Evolutionary conservation across 2,888 invertebrate species (phyloP).

Genomic region (Chironomus tentans): DNA sequence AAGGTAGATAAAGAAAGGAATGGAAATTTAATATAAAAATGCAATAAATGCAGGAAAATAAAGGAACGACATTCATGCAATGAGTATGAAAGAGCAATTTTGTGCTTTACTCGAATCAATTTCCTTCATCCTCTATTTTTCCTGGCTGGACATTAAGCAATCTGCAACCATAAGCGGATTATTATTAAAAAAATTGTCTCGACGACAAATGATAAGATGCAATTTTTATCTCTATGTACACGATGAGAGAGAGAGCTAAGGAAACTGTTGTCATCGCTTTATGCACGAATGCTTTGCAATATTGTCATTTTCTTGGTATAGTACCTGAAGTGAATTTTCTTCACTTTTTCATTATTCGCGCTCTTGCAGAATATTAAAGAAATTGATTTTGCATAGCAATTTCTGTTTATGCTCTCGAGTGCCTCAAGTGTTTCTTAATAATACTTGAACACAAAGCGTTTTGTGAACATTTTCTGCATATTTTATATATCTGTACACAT

Average conservation of each 20-base stretch:
- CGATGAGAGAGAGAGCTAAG: neutral
- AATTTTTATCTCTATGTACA: neutral
- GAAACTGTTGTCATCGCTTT: neutral
- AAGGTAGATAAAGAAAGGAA: neutral
- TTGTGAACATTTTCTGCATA: neutral
- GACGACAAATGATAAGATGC: neutral
- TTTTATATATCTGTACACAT: neutral
- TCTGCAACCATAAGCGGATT: conserved; percentile 3
- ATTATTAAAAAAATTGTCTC: neutral
- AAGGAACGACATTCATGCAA: neutral
- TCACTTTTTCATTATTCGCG: neutral
- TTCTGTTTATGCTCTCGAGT: neutral
- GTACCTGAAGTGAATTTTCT: neutral
- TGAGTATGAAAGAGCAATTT: neutral
- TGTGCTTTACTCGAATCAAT: neutral
- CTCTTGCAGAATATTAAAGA: neutral
- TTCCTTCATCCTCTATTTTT: neutral
- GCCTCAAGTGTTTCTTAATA: neutral
- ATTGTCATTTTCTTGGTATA: neutral
- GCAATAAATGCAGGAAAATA: neutral
- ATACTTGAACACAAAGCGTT: neutral
- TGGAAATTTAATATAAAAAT: conserved; percentile 1
- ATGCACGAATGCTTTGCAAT: neutral
- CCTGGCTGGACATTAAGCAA: neutral
- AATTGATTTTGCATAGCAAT: conserved; percentile 6